A percentile compares a stretch with the other conserved stretches of the same genome.
phyloP scores from a whole-genome alignment of 2,797 vertebrate species.

The Octomys mimax region DNA sequence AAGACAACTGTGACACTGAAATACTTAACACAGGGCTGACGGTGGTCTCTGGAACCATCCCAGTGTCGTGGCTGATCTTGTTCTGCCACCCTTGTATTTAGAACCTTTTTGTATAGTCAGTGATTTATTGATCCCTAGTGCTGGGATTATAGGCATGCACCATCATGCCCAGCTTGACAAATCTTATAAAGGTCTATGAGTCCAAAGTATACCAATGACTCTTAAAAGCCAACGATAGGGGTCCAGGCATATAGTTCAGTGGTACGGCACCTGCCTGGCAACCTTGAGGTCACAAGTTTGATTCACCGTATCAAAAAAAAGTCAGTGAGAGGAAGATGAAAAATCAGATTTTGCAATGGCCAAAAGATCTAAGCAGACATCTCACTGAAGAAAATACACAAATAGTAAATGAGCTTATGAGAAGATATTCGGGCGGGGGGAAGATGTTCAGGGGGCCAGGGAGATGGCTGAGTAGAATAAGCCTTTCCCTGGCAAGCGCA shows the following conservation, averaged over 20 bases:
- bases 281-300: no score
- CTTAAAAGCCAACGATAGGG: background rate
- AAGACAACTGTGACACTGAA: background rate
- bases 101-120: background rate
- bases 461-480: no score
- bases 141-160: background rate
- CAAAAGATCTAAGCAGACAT: conserved; percentile 15
- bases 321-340: background rate
- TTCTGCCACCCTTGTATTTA: background rate
- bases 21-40: background rate
- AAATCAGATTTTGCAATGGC: background rate
- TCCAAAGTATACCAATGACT: background rate
- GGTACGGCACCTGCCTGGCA: no score
- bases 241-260: no score
- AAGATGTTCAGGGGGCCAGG: no score
- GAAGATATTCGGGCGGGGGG: background rate
- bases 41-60: background rate
- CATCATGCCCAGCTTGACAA: background rate
- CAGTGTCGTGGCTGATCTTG: background rate
- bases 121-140: background rate
- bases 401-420: background rate
- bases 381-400: background rate
- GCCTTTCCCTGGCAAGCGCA: no score
- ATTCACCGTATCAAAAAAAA: background rate
- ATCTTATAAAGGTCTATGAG: background rate